phyloP scores from a whole-genome alignment of 2,797 vertebrate species.

The Sebastes steindachneri region DNA sequence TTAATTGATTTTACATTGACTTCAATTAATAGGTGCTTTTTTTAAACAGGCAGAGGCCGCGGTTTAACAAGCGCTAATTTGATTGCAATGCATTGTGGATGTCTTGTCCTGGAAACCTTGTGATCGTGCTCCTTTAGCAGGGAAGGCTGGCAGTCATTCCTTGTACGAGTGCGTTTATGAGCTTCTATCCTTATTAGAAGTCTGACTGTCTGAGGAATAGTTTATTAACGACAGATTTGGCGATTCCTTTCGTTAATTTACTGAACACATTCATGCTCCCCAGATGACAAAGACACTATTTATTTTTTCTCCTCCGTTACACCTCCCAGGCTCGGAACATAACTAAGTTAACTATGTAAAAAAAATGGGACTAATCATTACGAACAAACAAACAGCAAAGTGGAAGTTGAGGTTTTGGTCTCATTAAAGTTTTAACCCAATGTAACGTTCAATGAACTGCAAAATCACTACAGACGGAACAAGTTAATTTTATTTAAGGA shows the following conservation, averaged over 20 bases:
- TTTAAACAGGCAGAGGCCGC: conserved; percentile 5
- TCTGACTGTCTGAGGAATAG: not conserved
- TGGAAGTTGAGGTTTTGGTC: not conserved
- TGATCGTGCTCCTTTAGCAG: not conserved
- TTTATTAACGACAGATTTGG: not conserved
- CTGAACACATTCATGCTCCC: not conserved
- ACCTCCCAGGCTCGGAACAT: not conserved
- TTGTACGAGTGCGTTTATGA: not conserved
- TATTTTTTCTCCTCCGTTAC: not conserved
- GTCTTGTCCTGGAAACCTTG: conserved; percentile 4
- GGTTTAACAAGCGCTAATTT: conserved; percentile 46
- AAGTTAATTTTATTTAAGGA: not conserved
- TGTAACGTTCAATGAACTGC: not conserved
- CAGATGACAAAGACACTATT: not conserved
- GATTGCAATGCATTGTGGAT: conserved; percentile 29
- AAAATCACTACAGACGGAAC: not conserved
- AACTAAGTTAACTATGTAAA: not conserved
- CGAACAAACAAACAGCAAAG: not conserved
- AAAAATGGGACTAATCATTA: not conserved
- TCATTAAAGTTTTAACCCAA: not conserved
- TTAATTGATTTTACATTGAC: conserved; percentile 62
- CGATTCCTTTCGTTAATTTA: not conserved
- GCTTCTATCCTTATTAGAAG: not conserved
- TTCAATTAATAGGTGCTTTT: conserved; percentile 41
- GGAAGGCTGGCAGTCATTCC: not conserved